phyloP scores from a whole-genome alignment of 2,113 vertebrate genomes.

The Anser brachyrhynchus region DNA sequence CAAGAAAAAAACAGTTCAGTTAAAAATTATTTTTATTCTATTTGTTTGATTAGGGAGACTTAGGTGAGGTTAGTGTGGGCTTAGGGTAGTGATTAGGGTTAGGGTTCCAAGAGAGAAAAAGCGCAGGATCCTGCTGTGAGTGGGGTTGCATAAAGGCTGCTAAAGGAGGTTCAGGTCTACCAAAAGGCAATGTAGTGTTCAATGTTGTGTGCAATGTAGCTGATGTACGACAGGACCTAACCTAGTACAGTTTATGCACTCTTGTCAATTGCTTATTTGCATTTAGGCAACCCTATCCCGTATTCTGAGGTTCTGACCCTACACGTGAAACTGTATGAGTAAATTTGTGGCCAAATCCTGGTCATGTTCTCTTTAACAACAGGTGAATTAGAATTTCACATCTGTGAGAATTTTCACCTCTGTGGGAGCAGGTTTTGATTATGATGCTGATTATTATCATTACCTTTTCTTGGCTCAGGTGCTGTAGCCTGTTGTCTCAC shows the following conservation, averaged over 20 bases:
- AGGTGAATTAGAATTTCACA: neutral
- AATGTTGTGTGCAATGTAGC: too few species aligned
- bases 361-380: neutral
- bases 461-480: neutral
- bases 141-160: too few species aligned
- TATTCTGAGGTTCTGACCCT: neutral
- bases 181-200: too few species aligned
- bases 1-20: neutral
- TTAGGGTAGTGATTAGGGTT: too few species aligned
- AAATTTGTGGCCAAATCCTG: neutral
- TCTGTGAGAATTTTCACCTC: neutral
- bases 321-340: neutral
- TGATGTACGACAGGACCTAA: too few species aligned
- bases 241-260: rapidly evolving
- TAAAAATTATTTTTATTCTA: neutral
- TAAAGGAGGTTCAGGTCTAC: too few species aligned
- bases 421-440: neutral
- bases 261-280: neutral
- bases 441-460: rapidly evolving
- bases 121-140: too few species aligned
- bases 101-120: too few species aligned
- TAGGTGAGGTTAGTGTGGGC: too few species aligned
- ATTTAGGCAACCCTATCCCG: rapidly evolving
- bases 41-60: neutral
- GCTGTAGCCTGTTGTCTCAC: neutral